Conservation (phyloP, 2,113 vertebrate genomes). For the Misgurnus mizolepis region DNA sequence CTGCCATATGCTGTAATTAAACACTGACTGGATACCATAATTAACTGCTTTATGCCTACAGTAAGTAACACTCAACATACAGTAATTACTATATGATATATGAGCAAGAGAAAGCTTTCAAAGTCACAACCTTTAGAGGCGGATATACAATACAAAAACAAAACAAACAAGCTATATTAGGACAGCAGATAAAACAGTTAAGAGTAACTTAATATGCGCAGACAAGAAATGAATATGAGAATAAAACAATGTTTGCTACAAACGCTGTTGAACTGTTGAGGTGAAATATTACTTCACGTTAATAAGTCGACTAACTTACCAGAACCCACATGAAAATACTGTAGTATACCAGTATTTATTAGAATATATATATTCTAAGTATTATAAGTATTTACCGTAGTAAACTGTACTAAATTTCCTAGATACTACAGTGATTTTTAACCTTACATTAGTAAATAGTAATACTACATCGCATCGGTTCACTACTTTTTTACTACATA, state of each 20-base stretch:
- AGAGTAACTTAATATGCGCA: background rate
- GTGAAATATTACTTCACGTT: too few species aligned
- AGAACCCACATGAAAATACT: too few species aligned
- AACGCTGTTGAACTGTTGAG: background rate
- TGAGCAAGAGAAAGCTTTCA: conserved; percentile 31
- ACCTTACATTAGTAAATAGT: too few species aligned
- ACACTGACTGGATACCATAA: background rate
- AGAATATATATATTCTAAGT: too few species aligned
- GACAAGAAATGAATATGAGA: background rate
- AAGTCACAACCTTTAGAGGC: conserved; percentile 32
- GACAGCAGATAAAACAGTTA: background rate
- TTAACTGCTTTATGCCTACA: background rate
- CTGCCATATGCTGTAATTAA: conserved; percentile 7
- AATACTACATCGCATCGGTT: too few species aligned
- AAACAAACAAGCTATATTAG: background rate
- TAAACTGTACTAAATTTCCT: too few species aligned
- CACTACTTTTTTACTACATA: too few species aligned
- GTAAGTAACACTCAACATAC: too few species aligned
- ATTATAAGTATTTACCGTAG: too few species aligned
- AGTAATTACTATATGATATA: conserved; percentile 32
- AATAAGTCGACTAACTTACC: too few species aligned
- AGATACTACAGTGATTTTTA: too few species aligned
- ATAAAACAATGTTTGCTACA: background rate
- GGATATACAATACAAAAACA: background rate
- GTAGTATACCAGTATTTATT: too few species aligned